A percentile compares a stretch with the other conserved stretches of the same genome.
Evolutionary conservation across 2,888 invertebrate species (phyloP).

Genomic region (Steinernema hermaphroditum): DNA sequence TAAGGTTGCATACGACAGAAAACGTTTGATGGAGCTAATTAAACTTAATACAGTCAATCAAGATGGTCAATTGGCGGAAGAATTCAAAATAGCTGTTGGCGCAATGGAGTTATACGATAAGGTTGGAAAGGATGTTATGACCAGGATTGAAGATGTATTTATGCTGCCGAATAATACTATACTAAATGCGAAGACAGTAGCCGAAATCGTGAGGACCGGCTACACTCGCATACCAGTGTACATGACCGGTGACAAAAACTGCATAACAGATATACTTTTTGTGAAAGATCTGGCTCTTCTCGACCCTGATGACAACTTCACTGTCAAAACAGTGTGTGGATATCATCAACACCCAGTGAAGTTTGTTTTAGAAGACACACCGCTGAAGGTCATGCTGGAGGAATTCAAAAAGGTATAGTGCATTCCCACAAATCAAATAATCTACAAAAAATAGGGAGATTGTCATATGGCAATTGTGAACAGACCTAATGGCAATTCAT

Average conservation of each 20-base stretch:
- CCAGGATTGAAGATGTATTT: conserved; percentile 80
- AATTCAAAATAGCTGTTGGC: conserved; percentile 71
- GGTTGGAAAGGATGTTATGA: conserved; percentile 91
- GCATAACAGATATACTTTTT: conserved; percentile 74
- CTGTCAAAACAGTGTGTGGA: conserved; percentile 49
- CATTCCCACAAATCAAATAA: neutral
- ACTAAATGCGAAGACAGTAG: conserved; percentile 89
- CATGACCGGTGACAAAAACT: conserved; percentile 38
- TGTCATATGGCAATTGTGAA: conserved; percentile 70
- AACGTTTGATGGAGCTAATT: conserved; percentile 50
- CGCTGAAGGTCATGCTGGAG: conserved; percentile 88
- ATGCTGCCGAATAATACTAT: conserved; percentile 88
- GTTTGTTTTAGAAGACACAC: conserved; percentile 92
- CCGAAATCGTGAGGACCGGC: conserved; percentile 85
- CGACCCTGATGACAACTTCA: conserved; percentile 92
- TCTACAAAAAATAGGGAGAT: conserved; percentile 49
- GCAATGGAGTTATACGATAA: conserved; percentile 92
- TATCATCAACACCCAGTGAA: conserved; percentile 87
- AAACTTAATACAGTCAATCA: conserved; percentile 46
- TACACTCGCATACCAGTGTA: conserved; percentile 93
- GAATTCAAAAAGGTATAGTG: conserved; percentile 83
- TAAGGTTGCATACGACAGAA: conserved; percentile 44
- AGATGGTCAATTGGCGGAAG: conserved; percentile 54
- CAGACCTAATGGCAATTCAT: conserved; percentile 75
- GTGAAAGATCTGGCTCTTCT: conserved; percentile 96